Conservation (phyloP, 2,888 invertebrate species). For the Meiosimyza decipiens region DNA sequence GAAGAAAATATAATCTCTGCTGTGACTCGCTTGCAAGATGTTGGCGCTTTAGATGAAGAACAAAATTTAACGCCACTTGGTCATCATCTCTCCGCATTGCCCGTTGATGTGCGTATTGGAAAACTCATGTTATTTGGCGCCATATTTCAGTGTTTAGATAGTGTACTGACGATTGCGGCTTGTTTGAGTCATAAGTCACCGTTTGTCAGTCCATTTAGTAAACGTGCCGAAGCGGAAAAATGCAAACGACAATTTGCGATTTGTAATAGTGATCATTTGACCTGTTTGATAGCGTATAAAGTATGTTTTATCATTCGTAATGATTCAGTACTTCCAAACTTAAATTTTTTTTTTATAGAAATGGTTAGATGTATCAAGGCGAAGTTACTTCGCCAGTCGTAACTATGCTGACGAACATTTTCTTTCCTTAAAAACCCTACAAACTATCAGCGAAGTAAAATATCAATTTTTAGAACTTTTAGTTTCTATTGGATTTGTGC, state of each 20-base stretch:
- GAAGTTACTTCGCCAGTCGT: constrained; percentile 77
- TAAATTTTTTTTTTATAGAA: constrained; percentile 69
- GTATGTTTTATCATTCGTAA: constrained; percentile 69
- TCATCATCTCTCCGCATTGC: constrained; percentile 86
- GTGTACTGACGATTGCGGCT: constrained; percentile 90
- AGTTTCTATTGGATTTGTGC: constrained; percentile 83
- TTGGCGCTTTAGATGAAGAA: constrained; percentile 81
- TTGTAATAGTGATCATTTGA: constrained; percentile 89
- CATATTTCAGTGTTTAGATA: constrained; percentile 91
- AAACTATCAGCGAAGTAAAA: constrained; percentile 88
- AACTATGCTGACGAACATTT: constrained; percentile 86
- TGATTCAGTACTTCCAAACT: not conserved
- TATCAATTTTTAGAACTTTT: constrained; percentile 81
- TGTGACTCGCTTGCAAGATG: constrained; percentile 76
- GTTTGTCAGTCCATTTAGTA: constrained; percentile 80
- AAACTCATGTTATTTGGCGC: constrained; percentile 92
- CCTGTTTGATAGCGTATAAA: constrained; percentile 85
- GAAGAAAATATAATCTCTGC: constrained; percentile 77
- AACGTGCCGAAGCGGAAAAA: constrained; percentile 76
- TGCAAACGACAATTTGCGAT: constrained; percentile 81
- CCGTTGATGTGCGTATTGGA: constrained; percentile 92
- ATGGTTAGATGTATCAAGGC: constrained; percentile 80
- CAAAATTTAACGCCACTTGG: constrained; percentile 86
- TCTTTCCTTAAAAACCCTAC: constrained; percentile 82
- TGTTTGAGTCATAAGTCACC: constrained; percentile 84